These are phyloP conservation scores for Drosophila micromelanica DNA, from an alignment of 1,140 invertebrate species.

Conservation along the genomic window DNA sequence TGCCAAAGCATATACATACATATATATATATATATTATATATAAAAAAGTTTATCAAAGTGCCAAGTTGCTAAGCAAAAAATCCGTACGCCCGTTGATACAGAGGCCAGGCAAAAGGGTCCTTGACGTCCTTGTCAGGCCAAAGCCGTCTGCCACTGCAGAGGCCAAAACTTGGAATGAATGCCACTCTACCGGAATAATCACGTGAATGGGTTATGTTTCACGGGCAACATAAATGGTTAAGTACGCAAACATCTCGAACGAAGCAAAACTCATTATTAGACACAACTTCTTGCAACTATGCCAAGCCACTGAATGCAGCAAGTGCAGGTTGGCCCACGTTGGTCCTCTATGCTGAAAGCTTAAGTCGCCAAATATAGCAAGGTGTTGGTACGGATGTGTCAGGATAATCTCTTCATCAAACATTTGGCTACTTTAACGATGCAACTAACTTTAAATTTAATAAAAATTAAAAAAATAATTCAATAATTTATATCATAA, in stretches of 20 bases:
- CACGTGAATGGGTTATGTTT: slow-evolving; percentile 8
- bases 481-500: too few relatives aligned
- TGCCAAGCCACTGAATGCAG: too few relatives aligned
- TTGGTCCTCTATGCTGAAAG: too few relatives aligned
- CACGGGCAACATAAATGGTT: neutral
- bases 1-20: slow-evolving; percentile 18
- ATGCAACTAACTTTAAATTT: too few relatives aligned
- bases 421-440: too few relatives aligned
- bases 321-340: neutral
- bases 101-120: neutral
- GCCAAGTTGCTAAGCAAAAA: slow-evolving; percentile 27
- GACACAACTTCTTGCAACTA: neutral
- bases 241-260: slow-evolving; percentile 1
- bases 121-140: neutral
- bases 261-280: neutral
- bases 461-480: too few relatives aligned
- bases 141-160: neutral
- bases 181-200: slow-evolving; percentile 23
- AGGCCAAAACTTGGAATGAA: too few relatives aligned
- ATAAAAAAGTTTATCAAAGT: slow-evolving; percentile 47
- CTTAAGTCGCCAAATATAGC: too few relatives aligned
- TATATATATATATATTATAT: too few relatives aligned
- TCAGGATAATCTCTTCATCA: too few relatives aligned
- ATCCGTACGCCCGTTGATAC: slow-evolving; percentile 29
- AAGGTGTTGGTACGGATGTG: too few relatives aligned